Evolutionary conservation across 64 coral and sea anemone species (phyloP), one percentile per base, ranked within the genome.

Genomic region (Orbicella faveolata): DNA sequence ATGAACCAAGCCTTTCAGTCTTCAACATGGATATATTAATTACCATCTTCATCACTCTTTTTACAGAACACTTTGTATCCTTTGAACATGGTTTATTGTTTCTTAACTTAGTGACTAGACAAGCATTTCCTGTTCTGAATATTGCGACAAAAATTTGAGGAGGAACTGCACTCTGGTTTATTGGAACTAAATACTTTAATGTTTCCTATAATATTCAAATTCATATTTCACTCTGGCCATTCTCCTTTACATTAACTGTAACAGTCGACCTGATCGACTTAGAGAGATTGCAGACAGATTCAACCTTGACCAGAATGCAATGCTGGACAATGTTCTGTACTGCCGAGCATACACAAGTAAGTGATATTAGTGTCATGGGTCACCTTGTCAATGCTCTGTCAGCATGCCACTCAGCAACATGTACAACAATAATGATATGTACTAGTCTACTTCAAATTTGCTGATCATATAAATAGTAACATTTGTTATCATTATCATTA

Each of bases 241-340:
- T 14, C 55, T 73, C 82, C 82, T 85, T 85, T 9, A 85, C 65
- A 48, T 48, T 3, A 48, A 48, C 68, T 5, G 26, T 20, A 72
- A 73, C 23, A 98, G 96, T 73, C 93, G 96, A 79, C 96, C 96
- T 72, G 96, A 98, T 88, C 90, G 96, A 77, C 91, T 98, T 52
- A 82, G 96, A 39, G 96, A 98, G 61, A 98, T 98, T 21, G 96
- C 96, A 55, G 84, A 98, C 87, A 76, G 96, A 41, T 98, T 98
- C 79, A 98, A 98, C 61, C 79, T 98, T 41, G 96, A 98, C 76
- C 93, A 98, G 89, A 93, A 87, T 84, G 96, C 96, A 80, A 98
- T 98, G 96, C n/a, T 98, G 91, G 96, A 98, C 83, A 98, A 98
- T 79, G 96, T 98, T 10, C 94, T 98, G 76, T 98, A 98, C 67